phyloP scores from a whole-genome alignment of 2,797 vertebrate species.

The Clarias fuscus region DNA sequence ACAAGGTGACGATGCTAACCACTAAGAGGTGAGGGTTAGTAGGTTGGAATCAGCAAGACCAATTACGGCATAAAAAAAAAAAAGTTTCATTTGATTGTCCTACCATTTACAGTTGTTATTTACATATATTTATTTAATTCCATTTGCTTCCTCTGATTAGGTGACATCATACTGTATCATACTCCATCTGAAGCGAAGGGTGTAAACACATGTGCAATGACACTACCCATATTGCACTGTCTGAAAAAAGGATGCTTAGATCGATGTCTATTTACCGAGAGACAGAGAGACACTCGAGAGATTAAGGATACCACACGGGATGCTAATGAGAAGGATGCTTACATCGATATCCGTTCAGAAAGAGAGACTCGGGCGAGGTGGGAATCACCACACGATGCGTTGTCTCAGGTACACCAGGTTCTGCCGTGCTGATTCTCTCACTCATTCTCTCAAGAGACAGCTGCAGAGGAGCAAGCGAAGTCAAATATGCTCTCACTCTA shows the following conservation, averaged over 20 bases:
- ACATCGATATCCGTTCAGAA: slow-evolving; percentile 37
- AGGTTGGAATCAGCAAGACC: neutral
- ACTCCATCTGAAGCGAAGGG: neutral
- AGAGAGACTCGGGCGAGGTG: neutral
- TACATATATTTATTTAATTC: neutral
- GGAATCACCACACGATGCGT: neutral
- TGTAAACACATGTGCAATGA: neutral
- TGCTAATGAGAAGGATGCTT: slow-evolving; percentile 23
- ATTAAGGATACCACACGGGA: slow-evolving; percentile 7
- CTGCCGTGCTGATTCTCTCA: neutral
- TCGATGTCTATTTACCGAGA: neutral
- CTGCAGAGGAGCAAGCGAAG: neutral
- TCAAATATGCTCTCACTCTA: neutral
- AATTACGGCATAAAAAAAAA: too few species aligned
- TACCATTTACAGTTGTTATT: neutral
- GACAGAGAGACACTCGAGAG: slow-evolving; percentile 8
- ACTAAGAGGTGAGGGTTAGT: neutral
- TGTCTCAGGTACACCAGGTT: neutral
- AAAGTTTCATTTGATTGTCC: too few species aligned
- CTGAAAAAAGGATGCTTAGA: neutral
- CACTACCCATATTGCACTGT: neutral
- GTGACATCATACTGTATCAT: neutral
- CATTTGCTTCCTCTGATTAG: neutral
- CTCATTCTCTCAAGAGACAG: neutral
- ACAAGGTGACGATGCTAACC: too few species aligned